Base-by-base conservation (phyloP, 2,888 invertebrate genomes). In the Drosophila nr. perissopoda region DNA sequence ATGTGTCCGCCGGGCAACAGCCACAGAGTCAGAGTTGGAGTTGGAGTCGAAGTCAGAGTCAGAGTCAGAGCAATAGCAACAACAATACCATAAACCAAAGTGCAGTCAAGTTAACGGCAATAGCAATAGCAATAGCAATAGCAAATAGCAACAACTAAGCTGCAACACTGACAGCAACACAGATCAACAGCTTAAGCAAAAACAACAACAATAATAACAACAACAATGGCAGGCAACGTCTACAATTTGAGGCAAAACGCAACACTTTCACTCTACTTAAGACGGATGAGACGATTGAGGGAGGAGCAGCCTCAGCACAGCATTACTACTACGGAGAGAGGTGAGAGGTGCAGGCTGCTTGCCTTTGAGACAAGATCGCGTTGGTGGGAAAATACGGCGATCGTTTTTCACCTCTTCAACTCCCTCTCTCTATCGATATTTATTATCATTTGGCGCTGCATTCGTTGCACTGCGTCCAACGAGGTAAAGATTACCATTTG, bases 221-320 rank as follows among this genome's bases (percentile, higher is more conserved):
- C 74, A 72, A 68, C 69, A 76, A 77, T 70, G 60, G 63, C 81
- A 71, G 60, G 63, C 81, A 76, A 76, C 59, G 77, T 74, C 69
- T 67, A 73, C 76, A 72, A 74, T 81, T 86, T 88, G 75, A 81
- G 81, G 69, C 88, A 85, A 82, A 86, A 86, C 90, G 87, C 87
- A 90, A 88, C 87, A 88, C 87, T 88, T 88, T 88, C 87, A 88
- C 87, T 88, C 87, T 88, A 88, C 74, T 88, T 88, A 90, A 83
- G 89, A 88, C 80, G 79, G 75, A 85, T 82, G 88, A 74, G 76
- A 66, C 81, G 76, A 66, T 80, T 69, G 79, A 76, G 81, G 79
- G 79, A 79, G 70, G 79, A 76, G 81, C 74, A 42, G 67, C 66
- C 58, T 52, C 63, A 56, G 63, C 25, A 16, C 68, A 57, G 66